Percentiles rank a stretch among this genome's conserved stretches.
phyloP scores from a whole-genome alignment of 2,797 vertebrate genomes.

The Bryconaethiops microstoma region DNA sequence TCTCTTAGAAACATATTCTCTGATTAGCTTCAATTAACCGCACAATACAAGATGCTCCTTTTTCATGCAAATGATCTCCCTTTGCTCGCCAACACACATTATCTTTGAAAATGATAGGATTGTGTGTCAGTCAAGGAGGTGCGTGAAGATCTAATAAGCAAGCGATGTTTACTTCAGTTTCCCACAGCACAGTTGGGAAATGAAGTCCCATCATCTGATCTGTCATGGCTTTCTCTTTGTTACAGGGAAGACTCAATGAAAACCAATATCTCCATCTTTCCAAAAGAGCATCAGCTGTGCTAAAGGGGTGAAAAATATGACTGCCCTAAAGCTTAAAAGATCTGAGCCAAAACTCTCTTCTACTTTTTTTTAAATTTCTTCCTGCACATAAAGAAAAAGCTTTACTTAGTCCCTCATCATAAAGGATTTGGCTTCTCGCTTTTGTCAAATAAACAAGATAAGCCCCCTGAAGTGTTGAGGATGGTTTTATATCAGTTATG shows the following conservation, averaged over 20 bases:
- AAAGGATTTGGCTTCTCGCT: conserved; percentile 4
- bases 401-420: not conserved
- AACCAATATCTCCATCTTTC: conserved; percentile 26
- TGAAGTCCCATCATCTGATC: conserved; percentile 66
- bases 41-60: conserved; percentile 62
- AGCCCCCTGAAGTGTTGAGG: conserved; percentile 1
- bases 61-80: conserved; percentile 65
- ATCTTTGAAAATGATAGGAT: conserved; percentile 56
- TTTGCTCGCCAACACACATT: conserved; percentile 59
- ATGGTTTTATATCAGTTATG: conserved; percentile 5
- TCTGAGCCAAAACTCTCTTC: conserved; percentile 1
- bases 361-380: not conserved
- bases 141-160: conserved; percentile 58
- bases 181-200: conserved; percentile 60
- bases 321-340: conserved; percentile 17
- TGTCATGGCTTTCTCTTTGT: conserved; percentile 67
- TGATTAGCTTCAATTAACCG: conserved; percentile 79
- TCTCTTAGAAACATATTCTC: conserved; percentile 59
- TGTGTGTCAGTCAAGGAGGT: conserved; percentile 58
- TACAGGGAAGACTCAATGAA: conserved; percentile 55
- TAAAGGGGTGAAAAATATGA: not conserved
- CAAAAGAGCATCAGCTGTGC: not conserved
- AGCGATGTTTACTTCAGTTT: conserved; percentile 58
- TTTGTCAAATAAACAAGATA: conserved; percentile 23
- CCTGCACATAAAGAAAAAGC: not conserved